A percentile compares a stretch with the other conserved stretches of the same genome.
Evolutionary conservation across 2,888 invertebrate genomes (phyloP).

Genomic region (Eupelmus urozonus): DNA sequence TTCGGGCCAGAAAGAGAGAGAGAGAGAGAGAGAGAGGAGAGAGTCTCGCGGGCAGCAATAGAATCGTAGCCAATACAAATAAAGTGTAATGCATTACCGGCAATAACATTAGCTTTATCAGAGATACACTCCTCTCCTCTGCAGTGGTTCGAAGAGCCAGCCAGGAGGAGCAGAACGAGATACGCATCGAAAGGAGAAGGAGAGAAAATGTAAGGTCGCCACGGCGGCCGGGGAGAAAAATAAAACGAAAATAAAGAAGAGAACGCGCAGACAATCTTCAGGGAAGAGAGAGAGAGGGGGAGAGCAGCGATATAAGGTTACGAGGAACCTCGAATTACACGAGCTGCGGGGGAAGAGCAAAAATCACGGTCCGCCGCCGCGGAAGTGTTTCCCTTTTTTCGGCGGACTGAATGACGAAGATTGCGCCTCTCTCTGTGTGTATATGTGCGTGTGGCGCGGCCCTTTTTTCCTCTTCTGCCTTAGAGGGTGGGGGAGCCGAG

Average conservation of each 20-base stretch:
- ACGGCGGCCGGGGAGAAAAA: constrained; percentile 1
- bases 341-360: neutral
- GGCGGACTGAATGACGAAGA: constrained; percentile 33
- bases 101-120: constrained; percentile 66
- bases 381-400: constrained; percentile 26
- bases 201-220: constrained; percentile 26
- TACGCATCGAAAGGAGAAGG: constrained; percentile 30
- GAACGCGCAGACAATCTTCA: constrained; percentile 3
- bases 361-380: constrained; percentile 8
- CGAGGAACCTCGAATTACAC: constrained; percentile 56
- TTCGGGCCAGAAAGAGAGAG: neutral
- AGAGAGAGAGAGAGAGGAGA: neutral
- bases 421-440: neutral
- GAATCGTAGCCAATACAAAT: constrained; percentile 60
- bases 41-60: too few relatives aligned
- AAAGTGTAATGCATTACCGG: constrained; percentile 64
- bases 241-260: constrained; percentile 45
- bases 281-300: constrained; percentile 14
- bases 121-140: neutral
- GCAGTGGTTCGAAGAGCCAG: neutral
- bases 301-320: constrained; percentile 65
- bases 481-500: constrained; percentile 38
- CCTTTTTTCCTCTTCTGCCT: too few relatives aligned
- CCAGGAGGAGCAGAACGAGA: constrained; percentile 1
- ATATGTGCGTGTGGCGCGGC: constrained; percentile 27